Percentiles rank a stretch among this genome's conserved stretches.
These are phyloP conservation scores for Macaca mulatta DNA, from an alignment of 2,113 vertebrate genomes.

Conservation along the genomic window DNA sequence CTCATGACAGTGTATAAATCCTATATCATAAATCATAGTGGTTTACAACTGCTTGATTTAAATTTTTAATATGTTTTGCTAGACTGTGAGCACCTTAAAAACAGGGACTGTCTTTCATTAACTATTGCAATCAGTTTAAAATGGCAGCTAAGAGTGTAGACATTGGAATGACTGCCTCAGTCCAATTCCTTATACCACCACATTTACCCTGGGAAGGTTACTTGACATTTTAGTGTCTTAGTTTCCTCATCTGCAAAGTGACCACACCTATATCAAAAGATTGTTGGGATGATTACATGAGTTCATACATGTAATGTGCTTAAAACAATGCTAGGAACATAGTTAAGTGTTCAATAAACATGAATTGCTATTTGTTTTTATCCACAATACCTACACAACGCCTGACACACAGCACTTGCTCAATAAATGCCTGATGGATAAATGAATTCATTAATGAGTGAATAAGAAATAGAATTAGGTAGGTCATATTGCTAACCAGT, in stretches of 20 bases:
- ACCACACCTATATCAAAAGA: neutral
- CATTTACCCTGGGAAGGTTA: neutral
- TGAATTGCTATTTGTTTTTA: neutral
- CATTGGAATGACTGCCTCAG: neutral
- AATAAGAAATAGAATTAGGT: neutral
- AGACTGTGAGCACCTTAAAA: neutral
- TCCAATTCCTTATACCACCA: neutral
- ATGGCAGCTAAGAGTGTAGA: neutral
- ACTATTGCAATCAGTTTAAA: neutral
- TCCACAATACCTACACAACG: neutral
- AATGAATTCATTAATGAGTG: neutral
- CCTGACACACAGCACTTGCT: neutral
- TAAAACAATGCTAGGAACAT: neutral
- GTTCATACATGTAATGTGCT: neutral
- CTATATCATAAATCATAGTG: neutral
- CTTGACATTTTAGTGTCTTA: neutral
- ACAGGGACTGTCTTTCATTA: neutral
- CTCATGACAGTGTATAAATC: neutral
- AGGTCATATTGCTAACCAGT: neutral
- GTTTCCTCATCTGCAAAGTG: slow-evolving; percentile 1
- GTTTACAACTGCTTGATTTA: neutral
- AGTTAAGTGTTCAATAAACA: neutral
- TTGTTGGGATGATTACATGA: neutral
- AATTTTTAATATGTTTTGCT: slow-evolving; percentile 14
- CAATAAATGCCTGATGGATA: neutral